Evolutionary conservation across 2,113 vertebrate species (phyloP).

Genomic region (Pomatostomus ruficeps): DNA sequence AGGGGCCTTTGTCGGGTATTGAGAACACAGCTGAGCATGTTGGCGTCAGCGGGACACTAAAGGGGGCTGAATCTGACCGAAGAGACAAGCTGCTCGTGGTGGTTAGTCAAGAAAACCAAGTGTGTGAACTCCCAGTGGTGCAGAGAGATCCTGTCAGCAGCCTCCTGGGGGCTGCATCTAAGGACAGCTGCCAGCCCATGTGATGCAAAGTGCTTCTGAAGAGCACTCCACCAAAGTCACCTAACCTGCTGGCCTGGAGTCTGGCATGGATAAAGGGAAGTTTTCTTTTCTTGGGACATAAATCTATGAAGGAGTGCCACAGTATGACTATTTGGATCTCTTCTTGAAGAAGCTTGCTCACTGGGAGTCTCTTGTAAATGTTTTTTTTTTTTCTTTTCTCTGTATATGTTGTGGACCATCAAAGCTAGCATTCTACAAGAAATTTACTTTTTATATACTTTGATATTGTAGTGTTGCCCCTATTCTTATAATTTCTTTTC

Average conservation of each 20-base stretch:
- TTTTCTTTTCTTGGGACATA: neutral
- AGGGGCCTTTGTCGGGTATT: neutral
- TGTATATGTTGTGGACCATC: neutral
- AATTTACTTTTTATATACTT: neutral
- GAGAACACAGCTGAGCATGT: neutral
- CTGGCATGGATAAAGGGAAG: neutral
- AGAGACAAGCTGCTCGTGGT: neutral
- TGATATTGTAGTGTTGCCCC: neutral
- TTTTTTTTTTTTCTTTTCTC: neutral
- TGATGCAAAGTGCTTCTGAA: neutral
- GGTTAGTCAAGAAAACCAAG: neutral
- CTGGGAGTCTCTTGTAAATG: neutral
- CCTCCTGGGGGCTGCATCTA: rapidly evolving
- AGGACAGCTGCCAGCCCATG: neutral
- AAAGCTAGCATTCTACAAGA: neutral
- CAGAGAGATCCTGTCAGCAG: neutral
- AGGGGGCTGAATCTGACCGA: neutral
- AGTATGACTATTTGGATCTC: neutral
- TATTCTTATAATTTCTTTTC: neutral
- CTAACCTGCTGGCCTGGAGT: neutral
- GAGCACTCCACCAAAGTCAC: neutral
- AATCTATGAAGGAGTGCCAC: neutral
- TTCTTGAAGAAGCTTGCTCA: neutral
- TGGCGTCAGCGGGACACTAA: neutral
- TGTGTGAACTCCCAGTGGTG: neutral